Evolutionary conservation across 1,140 invertebrate genomes (phyloP).

Genomic region (Orius laevigatus): DNA sequence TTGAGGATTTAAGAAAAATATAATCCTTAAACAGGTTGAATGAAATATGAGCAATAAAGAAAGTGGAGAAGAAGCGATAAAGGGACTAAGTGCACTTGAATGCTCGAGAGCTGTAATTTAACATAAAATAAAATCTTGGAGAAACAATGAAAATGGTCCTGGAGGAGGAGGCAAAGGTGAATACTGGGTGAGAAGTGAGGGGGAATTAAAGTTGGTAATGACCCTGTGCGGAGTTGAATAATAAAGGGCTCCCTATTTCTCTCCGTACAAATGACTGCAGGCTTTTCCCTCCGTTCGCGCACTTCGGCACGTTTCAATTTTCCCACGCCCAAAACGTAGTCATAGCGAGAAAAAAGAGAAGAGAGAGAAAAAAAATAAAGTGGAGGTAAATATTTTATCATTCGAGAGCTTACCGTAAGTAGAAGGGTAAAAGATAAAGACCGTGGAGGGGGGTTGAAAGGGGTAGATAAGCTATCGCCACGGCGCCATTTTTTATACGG

Average conservation of each 20-base stretch:
- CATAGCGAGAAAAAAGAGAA: neutral
- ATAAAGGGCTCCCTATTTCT: conserved; percentile 2
- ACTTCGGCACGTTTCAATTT: conserved; percentile 4
- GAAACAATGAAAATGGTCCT: too few species aligned
- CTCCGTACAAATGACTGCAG: conserved; percentile 1
- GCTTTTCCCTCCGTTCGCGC: neutral
- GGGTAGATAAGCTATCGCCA: conserved; percentile 2
- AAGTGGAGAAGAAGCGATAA: too few species aligned
- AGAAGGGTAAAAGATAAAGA: conserved; percentile 1
- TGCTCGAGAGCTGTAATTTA: too few species aligned
- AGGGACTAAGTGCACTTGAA: too few species aligned
- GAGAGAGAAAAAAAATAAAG: neutral
- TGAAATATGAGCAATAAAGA: too few species aligned
- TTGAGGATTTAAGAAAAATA: too few species aligned
- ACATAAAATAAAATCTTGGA: too few species aligned
- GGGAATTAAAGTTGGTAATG: conserved; percentile 1
- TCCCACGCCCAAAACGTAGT: conserved; percentile 1
- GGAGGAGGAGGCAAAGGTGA: too few species aligned
- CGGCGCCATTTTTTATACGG: conserved; percentile 3
- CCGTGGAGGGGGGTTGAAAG: neutral
- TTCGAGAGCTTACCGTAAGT: conserved; percentile 6
- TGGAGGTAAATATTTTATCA: conserved; percentile 12
- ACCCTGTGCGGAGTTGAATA: conserved; percentile 5
- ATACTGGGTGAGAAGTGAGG: neutral
- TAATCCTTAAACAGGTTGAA: too few species aligned